Base-by-base conservation (phyloP, 2,113 vertebrate species). In the Trichechus manatus region DNA sequence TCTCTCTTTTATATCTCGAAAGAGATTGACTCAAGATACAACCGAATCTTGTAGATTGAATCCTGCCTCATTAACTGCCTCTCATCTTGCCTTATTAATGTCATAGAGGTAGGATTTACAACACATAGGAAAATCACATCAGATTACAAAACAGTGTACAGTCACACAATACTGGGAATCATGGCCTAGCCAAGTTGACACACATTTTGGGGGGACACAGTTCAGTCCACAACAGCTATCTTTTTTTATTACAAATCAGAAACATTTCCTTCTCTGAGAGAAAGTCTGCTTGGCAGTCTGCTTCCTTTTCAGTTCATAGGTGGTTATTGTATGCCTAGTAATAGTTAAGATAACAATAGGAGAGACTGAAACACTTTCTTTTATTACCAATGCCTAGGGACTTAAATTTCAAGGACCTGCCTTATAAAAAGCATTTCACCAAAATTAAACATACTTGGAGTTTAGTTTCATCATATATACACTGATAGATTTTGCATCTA, bases 371-470 rank as follows among this genome's bases (percentile, higher is more conserved):
- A 78, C 53, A 56, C 42, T 77, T 68, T 59, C 36, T 47, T 91
- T 83, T 79, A 61, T 78, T 70, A 70, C 15, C 72, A 89, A 27
- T 84, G 31, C 68, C 82, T 59, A 79, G 9, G n/a, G 17, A 64
- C 87, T 92, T 95, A 95, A 79, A 85, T 91, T 85, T 70, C 39
- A 79, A 72, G 19, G 39, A 20, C 11, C 25, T 94, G 85, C 29
- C 29, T n/a, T 90, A 33, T 95, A 63, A 91, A 86, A 31, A 68
- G 11, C 72, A 79, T 70, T 85, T 63, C 22, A 80, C n/a, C 36
- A 72, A 91, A 80, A 80, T 86, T 80, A 36, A 87, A 31, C 64
- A 63, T 22, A 91, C 44, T 79, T 68, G 61, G 14, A 72, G n/a
- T 64, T 79, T 68, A 68, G 6, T 91, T 87, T 80, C 14, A 53